Evolutionary conservation across 1,140 invertebrate species (phyloP).

Genomic region (Propsilocerus akamusi): DNA sequence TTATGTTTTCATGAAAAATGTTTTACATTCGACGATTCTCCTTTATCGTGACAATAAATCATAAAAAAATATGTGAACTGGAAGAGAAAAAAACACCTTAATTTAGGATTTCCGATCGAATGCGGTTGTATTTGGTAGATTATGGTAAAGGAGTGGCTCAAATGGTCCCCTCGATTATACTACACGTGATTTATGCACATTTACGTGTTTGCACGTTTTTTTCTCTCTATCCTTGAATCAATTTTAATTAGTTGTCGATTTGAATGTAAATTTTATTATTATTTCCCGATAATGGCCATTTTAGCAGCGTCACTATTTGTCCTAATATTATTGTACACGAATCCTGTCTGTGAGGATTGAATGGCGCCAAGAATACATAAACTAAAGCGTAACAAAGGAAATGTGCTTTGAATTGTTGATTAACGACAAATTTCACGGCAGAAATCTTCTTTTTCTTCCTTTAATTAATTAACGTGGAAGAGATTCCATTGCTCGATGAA

Average conservation of each 20-base stretch:
- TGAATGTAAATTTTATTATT: too few species aligned
- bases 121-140: background rate
- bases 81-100: background rate
- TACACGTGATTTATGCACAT: background rate
- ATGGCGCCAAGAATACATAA: too few species aligned
- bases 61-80: slow-evolving; percentile 3
- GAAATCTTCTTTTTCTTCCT: background rate
- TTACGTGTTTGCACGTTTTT: background rate
- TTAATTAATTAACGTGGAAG: slow-evolving; percentile 1
- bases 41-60: slow-evolving; percentile 2
- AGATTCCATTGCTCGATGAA: background rate
- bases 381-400: too few species aligned
- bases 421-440: slow-evolving; percentile 3
- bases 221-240: background rate
- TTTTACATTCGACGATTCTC: background rate
- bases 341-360: too few species aligned
- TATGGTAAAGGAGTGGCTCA: background rate
- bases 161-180: too few species aligned
- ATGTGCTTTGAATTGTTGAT: background rate
- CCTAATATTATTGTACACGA: too few species aligned
- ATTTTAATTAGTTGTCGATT: slow-evolving; percentile 2
- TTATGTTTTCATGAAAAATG: too few species aligned
- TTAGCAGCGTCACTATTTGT: too few species aligned
- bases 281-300: too few species aligned
- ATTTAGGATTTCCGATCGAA: slow-evolving; percentile 1